These are phyloP conservation scores for Globia sparganii DNA, from an alignment of 2,888 invertebrate species.

Conservation along the genomic window DNA sequence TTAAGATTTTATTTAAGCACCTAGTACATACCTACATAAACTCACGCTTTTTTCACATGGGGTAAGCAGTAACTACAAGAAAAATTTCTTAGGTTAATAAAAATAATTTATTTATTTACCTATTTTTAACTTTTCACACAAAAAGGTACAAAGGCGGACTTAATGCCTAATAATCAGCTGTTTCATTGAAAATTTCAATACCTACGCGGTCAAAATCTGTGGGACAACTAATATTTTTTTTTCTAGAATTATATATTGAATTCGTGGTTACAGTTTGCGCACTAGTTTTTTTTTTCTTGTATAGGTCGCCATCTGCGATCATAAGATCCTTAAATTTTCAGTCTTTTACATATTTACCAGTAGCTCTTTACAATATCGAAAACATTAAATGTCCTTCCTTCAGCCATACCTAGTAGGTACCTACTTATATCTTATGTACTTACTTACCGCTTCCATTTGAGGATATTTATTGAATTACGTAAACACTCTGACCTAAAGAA, in stretches of 20 bases:
- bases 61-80: background rate
- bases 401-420: background rate
- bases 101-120: too few species aligned
- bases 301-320: too few species aligned
- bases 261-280: too few species aligned
- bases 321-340: background rate
- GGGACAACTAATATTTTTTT: too few species aligned
- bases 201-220: too few species aligned
- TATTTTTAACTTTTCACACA: too few species aligned
- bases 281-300: too few species aligned
- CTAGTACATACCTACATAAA: background rate
- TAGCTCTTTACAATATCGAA: background rate
- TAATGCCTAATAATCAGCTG: too few species aligned
- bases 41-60: background rate
- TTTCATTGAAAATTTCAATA: too few species aligned
- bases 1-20: background rate
- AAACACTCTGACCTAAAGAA: conserved; percentile 9
- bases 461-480: conserved; percentile 16
- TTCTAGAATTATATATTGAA: too few species aligned
- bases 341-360: background rate
- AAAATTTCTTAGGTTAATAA: too few species aligned
- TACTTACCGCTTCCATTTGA: background rate
- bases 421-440: background rate
- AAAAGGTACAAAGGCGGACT: too few species aligned
- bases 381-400: background rate